Evolutionary conservation across 1,140 invertebrate species (phyloP), one percentile per base, ranked within the genome.

Genomic region (Ceratosolen solmsi): DNA sequence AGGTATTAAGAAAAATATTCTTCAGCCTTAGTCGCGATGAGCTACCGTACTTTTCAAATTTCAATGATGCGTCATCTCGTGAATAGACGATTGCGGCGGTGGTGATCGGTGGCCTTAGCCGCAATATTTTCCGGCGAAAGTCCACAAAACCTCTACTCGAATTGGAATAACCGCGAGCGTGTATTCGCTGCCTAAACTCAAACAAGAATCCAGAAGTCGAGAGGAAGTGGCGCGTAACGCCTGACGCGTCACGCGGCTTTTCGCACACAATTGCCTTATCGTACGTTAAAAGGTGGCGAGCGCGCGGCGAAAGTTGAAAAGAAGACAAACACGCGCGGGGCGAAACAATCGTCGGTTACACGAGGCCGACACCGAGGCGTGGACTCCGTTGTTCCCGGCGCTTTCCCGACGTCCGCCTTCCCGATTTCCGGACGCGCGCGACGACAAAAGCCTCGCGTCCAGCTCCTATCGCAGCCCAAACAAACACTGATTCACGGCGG

Each of bases 401-500:
- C 20, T 54, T 15, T 54, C 17, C 20, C 20, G 51, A 54, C 51
- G 15, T 58, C 56, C 4, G 36, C 33, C 25, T 30, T 7, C 17
- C 51, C 27, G 51, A 46, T 7, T 33, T 8, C 2, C n/a, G 33
- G 41, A 30, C 33, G 51, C 51, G 73, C 30, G 73, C 54, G 58
- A 58, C 38, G 54, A 75, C 54, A 58, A 75, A 38, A 75, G 49
- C 68, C 51, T 79, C 82, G 80, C 83, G 65, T 25, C 46, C 60
- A 8, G 41, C 33, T 75, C 51, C n/a, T 60, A 80, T 83, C 84
- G 75, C 33, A 81, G 46, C 77, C 77, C 80, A 83, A 85, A n/a
- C n/a, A n/a, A n/a, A 85, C 79, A 85, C 49, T 82, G 80, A 82
- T 77, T 71, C 74, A 81, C 54, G 36, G 20, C 78, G 60, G 20